These are phyloP conservation scores for Myotis brandtii DNA, from an alignment of 2,113 vertebrate species.

Conservation along the genomic window DNA sequence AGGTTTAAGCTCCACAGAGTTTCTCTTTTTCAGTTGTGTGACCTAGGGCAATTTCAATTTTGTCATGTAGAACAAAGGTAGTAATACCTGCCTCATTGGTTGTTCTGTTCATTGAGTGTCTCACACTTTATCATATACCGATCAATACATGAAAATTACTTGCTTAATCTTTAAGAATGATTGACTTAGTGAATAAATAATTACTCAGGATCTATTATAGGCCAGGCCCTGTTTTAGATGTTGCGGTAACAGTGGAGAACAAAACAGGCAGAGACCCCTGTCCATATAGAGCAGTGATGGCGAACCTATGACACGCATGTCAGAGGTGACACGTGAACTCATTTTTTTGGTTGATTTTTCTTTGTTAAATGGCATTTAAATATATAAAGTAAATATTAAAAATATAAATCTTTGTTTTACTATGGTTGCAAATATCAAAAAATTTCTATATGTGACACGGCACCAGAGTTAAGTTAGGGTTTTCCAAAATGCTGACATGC, in stretches of 20 bases:
- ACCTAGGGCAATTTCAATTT: constrained; percentile 21
- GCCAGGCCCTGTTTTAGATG: background rate
- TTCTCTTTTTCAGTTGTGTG: background rate
- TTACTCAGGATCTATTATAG: background rate
- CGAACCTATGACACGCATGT: no score
- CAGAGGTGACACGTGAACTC: no score
- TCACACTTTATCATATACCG: background rate
- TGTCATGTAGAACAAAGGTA: background rate
- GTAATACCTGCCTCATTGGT: background rate
- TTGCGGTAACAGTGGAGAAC: background rate
- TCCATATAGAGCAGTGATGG: background rate
- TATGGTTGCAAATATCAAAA: no score
- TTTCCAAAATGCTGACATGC: no score
- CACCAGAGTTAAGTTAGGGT: no score
- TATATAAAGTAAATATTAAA: no score
- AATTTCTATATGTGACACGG: no score
- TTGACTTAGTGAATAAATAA: constrained; percentile 11
- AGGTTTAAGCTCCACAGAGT: background rate
- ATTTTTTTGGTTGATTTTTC: no score
- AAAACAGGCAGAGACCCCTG: background rate
- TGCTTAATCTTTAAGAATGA: constrained; percentile 43
- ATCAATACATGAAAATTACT: background rate
- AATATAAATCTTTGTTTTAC: no score
- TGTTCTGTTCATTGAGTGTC: background rate
- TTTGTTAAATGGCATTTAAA: no score